Base-by-base conservation (phyloP, 1,140 invertebrate species). In the Conus betulinus region DNA sequence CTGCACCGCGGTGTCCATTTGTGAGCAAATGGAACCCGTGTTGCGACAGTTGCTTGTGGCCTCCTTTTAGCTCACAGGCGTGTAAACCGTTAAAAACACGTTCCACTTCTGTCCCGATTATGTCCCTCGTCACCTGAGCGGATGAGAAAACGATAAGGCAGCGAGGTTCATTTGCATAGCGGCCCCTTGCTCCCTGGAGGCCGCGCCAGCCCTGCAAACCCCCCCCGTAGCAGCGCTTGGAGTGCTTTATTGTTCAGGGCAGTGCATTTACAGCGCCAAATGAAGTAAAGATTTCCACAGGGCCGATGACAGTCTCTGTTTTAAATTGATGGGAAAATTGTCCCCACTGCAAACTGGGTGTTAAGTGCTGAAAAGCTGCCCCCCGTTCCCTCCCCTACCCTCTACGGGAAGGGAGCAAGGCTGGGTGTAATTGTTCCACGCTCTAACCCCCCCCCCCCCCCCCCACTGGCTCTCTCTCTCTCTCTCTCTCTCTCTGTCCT, bases 141-240 rank as follows among this genome's bases (percentile, higher is more conserved):
- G 55, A 84, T 60, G 82, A 13, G n/a, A 84, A 84, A 84, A 84
- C 82, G 82, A 84, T 84, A 84, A 84, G 82, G 82, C 82, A 84
- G 82, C 82, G 82, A 39, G 27, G 5, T 17, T 84, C 82, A 84
- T 84, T 84, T 84, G 82, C 82, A 84, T 84, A 84, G 52, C 53
- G 53, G 55, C 52, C n/a, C 15, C 53, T 15, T 8, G n/a, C 55
- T 63, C 82, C 82, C 82, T 10, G 11, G 55, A 55, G 55, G 7
- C 23, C 57, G 55, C 53, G 52, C 23, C 15, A 1, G 53, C 23
- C 39, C 17, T 63, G 82, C 63, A 84, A 60, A 39, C 82, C 82
- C 82, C 55, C 52, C 81, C 67, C 6, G 67, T 20, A 71, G 20
- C 6, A 20, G 20, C 25, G 51, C 23, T 79, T 39, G 27, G 78